Base-by-base conservation (phyloP, 2,888 invertebrate species). In the Caenorhabditis sp. region DNA sequence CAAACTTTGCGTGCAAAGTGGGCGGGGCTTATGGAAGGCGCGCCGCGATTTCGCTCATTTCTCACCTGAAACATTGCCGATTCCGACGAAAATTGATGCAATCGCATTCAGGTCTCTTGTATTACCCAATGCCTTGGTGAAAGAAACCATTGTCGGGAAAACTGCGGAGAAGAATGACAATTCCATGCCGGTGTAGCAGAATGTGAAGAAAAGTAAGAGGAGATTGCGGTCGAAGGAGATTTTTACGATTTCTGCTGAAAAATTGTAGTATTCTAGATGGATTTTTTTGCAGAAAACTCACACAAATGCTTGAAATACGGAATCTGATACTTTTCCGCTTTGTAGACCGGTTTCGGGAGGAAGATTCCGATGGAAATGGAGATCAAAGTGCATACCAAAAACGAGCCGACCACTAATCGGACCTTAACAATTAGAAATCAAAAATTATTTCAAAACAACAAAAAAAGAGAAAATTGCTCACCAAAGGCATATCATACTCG, bases 91-190 rank as follows among this genome's bases (percentile, higher is more conserved):
- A 55, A 81, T 76, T 22, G 76, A 81, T 0, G 68, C 56, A 20
- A 76, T 13, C 11, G 81, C 81, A 53, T 81, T 81, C 6, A 81
- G 61, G 35, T 76, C 70, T 65, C 70, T 58, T 1, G 68, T 81
- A 28, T 76, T 81, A 11, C 81, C 81, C 2, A 81, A 24, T 22
- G 8, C 15, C 47, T 76, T 81, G 5, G 81, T 81, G 26, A 76
- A 76, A 8, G 81, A 81, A 13, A 81, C 76, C 70, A 81, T 81
- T 50, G 81, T 81, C 0, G 81, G 81, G 40, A 67, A 81, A 13
- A 81, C 69, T 1, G 28, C 67, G 8, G 70, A 70, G 35, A 55
- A 81, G 28, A 81, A 81, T 2, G 81, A 53, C 3, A 80, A 37
- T 26, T 81, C 81, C 67, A 76, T 61, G 58, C 76, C 81, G 26